phyloP scores from a whole-genome alignment of 2,888 invertebrate genomes.

The Thymelicus acteon region DNA sequence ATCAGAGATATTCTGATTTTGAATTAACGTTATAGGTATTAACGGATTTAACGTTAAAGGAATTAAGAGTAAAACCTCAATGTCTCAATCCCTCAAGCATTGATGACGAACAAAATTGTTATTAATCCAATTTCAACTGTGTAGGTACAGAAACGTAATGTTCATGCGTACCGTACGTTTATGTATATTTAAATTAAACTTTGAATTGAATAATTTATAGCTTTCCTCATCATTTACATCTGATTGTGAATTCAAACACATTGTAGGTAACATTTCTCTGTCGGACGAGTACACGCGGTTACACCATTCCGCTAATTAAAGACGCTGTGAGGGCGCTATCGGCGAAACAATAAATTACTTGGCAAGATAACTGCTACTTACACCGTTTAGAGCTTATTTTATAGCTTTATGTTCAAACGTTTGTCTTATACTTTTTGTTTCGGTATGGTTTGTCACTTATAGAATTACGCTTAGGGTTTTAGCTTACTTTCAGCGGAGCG shows the following conservation, averaged over 20 bases:
- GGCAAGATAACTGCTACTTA: slow-evolving; percentile 30
- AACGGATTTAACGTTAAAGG: too few relatives aligned
- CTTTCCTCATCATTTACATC: background rate
- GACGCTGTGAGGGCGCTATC: slow-evolving; percentile 16
- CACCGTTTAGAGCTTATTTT: slow-evolving; percentile 21
- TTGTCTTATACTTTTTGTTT: background rate
- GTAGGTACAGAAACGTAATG: too few relatives aligned
- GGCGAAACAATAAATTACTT: slow-evolving; percentile 20
- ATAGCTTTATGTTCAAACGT: slow-evolving; percentile 7
- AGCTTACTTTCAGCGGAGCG: too few relatives aligned
- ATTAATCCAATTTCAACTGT: too few relatives aligned
- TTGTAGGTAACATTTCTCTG: background rate
- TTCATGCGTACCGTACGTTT: too few relatives aligned
- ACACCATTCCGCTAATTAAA: slow-evolving; percentile 19
- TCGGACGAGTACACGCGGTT: background rate
- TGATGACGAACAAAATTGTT: too few relatives aligned
- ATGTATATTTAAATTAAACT: background rate
- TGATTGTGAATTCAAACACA: slow-evolving; percentile 2
- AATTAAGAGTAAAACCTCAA: too few relatives aligned
- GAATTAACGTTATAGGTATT: too few relatives aligned
- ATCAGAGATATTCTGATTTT: too few relatives aligned
- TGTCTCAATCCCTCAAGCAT: too few relatives aligned
- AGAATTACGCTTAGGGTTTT: too few relatives aligned
- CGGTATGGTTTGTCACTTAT: background rate
- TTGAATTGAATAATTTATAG: background rate